Conservation (phyloP, 2,888 invertebrate genomes). For the Agrochola lota region DNA sequence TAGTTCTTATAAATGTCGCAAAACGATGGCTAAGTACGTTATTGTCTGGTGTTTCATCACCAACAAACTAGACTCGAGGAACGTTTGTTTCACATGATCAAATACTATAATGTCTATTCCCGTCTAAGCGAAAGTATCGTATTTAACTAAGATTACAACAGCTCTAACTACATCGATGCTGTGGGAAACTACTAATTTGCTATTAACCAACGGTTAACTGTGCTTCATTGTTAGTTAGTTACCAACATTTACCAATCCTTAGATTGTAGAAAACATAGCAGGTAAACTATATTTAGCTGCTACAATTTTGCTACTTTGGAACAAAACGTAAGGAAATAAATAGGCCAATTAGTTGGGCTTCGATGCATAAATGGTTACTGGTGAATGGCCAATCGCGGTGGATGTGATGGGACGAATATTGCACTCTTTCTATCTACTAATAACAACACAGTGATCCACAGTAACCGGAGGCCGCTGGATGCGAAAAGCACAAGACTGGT, state of each 20-base stretch:
- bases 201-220: constrained; percentile 37
- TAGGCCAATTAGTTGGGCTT: neutral
- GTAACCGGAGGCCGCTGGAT: too few species aligned
- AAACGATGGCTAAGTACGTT: neutral
- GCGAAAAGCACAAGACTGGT: too few species aligned
- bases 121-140: constrained; percentile 31
- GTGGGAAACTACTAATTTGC: constrained; percentile 46
- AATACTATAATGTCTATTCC: constrained; percentile 18
- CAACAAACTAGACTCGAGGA: neutral
- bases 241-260: constrained; percentile 27
- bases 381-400: neutral
- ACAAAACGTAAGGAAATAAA: neutral
- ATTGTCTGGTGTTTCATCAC: neutral
- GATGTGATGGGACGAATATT: neutral
- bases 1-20: neutral
- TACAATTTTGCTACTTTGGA: neutral
- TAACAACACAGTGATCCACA: neutral
- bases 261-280: neutral
- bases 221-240: constrained; percentile 34
- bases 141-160: constrained; percentile 52
- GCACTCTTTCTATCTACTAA: neutral
- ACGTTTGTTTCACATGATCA: neutral
- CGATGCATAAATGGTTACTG: neutral
- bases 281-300: neutral
- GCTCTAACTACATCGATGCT: constrained; percentile 14